A percentile compares a stretch with the other conserved stretches of the same genome.
These are phyloP conservation scores for Trichechus manatus DNA, from an alignment of 2,113 vertebrate genomes.

Conservation along the genomic window DNA sequence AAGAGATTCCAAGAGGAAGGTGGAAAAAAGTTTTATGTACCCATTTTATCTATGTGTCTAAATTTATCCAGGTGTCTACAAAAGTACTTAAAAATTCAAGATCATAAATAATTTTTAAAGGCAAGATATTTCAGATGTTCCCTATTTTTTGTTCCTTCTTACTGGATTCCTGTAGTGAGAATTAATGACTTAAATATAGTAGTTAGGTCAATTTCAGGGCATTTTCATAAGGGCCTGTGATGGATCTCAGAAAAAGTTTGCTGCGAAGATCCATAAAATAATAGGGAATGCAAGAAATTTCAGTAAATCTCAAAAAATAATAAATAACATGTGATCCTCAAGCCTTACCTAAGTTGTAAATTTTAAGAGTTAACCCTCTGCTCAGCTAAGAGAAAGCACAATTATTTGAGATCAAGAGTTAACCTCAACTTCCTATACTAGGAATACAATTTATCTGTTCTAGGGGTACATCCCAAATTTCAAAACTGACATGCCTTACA, in stretches of 20 bases:
- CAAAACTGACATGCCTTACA: constrained; percentile 17
- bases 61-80: background rate
- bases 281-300: constrained; percentile 15
- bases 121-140: constrained; percentile 11
- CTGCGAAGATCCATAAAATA: constrained; percentile 10
- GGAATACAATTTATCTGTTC: constrained; percentile 36
- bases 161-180: background rate
- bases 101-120: constrained; percentile 39
- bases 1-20: background rate
- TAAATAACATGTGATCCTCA: background rate
- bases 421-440: background rate
- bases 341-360: no score
- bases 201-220: background rate
- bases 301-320: constrained; percentile 33
- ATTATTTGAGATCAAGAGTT: constrained; percentile 37
- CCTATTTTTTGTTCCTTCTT: background rate
- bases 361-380: background rate
- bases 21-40: background rate
- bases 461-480: background rate
- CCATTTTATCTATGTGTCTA: background rate
- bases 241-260: constrained; percentile 15
- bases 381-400: constrained; percentile 24
- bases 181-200: background rate
- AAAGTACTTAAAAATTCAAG: constrained; percentile 12
- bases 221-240: background rate